Percentiles rank a stretch among this genome's conserved stretches.
phyloP scores from a whole-genome alignment of 2,113 vertebrate species.

The Tragelaphus scriptus region DNA sequence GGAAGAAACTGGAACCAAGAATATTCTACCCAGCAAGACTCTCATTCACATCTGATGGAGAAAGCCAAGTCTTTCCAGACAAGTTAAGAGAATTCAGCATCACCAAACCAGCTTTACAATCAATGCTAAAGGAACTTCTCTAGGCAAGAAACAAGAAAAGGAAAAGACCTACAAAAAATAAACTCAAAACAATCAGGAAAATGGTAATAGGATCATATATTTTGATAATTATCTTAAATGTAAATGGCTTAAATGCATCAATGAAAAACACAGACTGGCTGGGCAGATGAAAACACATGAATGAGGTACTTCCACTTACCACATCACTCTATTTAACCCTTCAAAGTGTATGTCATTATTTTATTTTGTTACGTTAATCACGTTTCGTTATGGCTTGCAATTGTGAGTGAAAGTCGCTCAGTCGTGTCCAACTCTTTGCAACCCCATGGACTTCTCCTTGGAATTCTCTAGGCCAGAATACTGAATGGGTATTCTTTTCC shows the following conservation, averaged over 20 bases:
- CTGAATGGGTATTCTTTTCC: not conserved
- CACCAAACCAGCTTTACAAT: not conserved
- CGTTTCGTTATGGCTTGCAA: not conserved
- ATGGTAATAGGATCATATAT: not conserved
- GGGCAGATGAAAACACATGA: not conserved
- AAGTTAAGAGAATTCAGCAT: not conserved
- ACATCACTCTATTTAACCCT: not conserved
- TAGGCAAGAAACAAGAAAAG: not conserved
- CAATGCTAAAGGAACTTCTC: not conserved
- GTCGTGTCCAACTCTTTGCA: not conserved
- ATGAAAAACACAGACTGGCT: not conserved
- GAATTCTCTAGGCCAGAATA: not conserved
- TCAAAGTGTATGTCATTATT: not conserved
- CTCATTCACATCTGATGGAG: not conserved
- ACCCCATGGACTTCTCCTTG: not conserved
- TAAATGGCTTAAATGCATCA: not conserved
- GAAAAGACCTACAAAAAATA: not conserved
- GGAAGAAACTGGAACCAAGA: not conserved
- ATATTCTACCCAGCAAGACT: not conserved
- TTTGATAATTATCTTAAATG: not conserved
- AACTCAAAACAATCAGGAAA: not conserved
- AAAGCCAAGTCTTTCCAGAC: not conserved
- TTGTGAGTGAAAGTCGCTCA: not conserved
- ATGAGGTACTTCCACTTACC: not conserved
- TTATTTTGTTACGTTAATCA: not conserved